phyloP scores from a whole-genome alignment of 2,888 invertebrate species.

The Cistogaster globosa region DNA sequence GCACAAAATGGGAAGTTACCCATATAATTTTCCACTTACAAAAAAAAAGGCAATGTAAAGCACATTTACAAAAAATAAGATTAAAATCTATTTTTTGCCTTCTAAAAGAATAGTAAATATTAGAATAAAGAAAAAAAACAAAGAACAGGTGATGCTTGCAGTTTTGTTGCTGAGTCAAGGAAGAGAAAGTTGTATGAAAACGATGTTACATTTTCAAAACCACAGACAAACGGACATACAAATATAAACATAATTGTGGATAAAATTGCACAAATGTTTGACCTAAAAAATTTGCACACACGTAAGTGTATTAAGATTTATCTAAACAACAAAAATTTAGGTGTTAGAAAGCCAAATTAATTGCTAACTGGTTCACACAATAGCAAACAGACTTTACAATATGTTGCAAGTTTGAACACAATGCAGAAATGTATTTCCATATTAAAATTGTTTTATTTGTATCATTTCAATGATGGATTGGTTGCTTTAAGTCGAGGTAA shows the following conservation, averaged over 20 bases:
- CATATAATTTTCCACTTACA: conserved; percentile 31
- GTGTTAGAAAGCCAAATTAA: conserved; percentile 44
- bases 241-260: neutral
- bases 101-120: conserved; percentile 26
- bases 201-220: conserved; percentile 55
- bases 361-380: conserved; percentile 28
- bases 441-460: too few species aligned
- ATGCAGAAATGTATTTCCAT: too few species aligned
- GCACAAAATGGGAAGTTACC: conserved; percentile 48
- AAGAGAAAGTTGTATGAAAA: conserved; percentile 62
- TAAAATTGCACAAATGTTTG: conserved; percentile 32
- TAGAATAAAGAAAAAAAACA: conserved; percentile 2
- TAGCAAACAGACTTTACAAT: neutral
- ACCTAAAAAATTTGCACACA: conserved; percentile 24
- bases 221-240: neutral
- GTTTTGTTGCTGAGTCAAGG: conserved; percentile 39
- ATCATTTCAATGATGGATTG: too few species aligned
- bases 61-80: conserved; percentile 7
- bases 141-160: conserved; percentile 46
- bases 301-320: neutral
- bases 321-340: conserved; percentile 29
- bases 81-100: conserved; percentile 6
- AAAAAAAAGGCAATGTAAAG: neutral
- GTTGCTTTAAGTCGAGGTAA: too few species aligned
- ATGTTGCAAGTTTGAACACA: neutral